Conservation (phyloP, 92 coral and sea anemone species). For the Bergia puertoricense region DNA sequence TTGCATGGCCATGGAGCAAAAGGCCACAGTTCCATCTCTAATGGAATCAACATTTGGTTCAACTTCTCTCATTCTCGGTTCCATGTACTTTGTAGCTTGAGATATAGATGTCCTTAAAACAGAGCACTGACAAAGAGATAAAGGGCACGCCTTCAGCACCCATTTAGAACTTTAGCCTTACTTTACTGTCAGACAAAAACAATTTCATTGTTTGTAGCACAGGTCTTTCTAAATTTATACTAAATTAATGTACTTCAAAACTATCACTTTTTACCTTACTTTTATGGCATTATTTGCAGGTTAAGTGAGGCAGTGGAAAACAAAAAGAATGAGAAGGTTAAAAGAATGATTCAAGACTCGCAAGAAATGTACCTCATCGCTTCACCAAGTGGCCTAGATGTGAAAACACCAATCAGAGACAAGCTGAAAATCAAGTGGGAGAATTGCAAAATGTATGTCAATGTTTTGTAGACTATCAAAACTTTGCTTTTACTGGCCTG, state of each 20-base stretch:
- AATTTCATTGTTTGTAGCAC: not conserved
- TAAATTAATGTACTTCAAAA: not conserved
- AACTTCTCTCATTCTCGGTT: no score
- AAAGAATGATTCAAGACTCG: slow-evolving; percentile 18
- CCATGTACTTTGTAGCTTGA: no score
- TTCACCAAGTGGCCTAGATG: slow-evolving; percentile 11
- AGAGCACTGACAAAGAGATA: no score
- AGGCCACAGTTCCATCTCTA: no score
- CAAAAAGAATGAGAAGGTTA: not conserved
- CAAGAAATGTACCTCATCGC: slow-evolving; percentile 14
- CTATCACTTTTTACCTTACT: not conserved
- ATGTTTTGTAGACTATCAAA: not conserved
- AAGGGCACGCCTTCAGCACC: no score
- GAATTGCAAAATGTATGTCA: slow-evolving; percentile 9
- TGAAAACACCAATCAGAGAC: slow-evolving; percentile 14
- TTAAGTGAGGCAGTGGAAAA: slow-evolving; percentile 22
- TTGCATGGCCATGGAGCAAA: no score
- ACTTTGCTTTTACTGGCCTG: not conserved
- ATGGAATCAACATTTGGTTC: no score
- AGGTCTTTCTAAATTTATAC: not conserved
- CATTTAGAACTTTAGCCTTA: not conserved
- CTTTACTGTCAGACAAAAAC: not conserved
- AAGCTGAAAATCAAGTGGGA: slow-evolving; percentile 18
- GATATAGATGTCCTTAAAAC: no score
- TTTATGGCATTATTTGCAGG: slow-evolving; percentile 1